phyloP scores from a whole-genome alignment of 2,888 invertebrate genomes.

The Diplazon laetatorius region DNA sequence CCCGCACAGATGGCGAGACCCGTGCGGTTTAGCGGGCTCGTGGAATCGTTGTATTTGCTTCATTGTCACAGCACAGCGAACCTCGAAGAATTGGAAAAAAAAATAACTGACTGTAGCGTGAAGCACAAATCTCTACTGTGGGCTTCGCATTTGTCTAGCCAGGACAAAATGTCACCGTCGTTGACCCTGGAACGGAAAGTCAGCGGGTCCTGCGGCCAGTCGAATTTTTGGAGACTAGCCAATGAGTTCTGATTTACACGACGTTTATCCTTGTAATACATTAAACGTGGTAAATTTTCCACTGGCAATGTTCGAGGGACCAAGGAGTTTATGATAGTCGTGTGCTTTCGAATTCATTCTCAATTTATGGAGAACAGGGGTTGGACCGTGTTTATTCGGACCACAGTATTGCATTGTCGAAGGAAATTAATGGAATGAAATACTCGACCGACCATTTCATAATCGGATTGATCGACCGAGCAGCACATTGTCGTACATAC shows the following conservation, averaged over 20 bases:
- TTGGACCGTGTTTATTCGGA: slow-evolving; percentile 19
- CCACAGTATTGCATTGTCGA: slow-evolving; percentile 4
- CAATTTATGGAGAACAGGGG: slow-evolving; percentile 8
- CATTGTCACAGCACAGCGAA: slow-evolving; percentile 13
- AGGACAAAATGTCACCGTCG: slow-evolving; percentile 38
- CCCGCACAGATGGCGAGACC: slow-evolving; percentile 46
- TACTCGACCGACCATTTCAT: neutral
- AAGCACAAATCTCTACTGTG: neutral
- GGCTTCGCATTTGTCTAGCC: slow-evolving; percentile 29
- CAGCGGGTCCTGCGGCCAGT: slow-evolving; percentile 36
- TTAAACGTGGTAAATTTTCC: slow-evolving; percentile 59
- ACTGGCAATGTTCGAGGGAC: slow-evolving; percentile 30
- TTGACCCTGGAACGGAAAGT: slow-evolving; percentile 8
- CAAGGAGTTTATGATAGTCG: slow-evolving; percentile 23
- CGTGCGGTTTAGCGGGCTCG: slow-evolving; percentile 29
- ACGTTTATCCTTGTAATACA: slow-evolving; percentile 58
- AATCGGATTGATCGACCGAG: slow-evolving; percentile 1
- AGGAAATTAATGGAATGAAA: slow-evolving; percentile 7
- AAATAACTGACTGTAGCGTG: slow-evolving; percentile 3
- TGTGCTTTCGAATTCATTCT: slow-evolving; percentile 15
- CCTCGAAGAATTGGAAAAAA: slow-evolving; percentile 26
- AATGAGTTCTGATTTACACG: slow-evolving; percentile 63
- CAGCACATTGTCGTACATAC: neutral
- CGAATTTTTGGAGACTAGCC: slow-evolving; percentile 63
- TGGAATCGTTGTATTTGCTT: slow-evolving; percentile 30